Conservation (phyloP, 2,113 vertebrate genomes). For the Gnathonemus longibarbis region DNA sequence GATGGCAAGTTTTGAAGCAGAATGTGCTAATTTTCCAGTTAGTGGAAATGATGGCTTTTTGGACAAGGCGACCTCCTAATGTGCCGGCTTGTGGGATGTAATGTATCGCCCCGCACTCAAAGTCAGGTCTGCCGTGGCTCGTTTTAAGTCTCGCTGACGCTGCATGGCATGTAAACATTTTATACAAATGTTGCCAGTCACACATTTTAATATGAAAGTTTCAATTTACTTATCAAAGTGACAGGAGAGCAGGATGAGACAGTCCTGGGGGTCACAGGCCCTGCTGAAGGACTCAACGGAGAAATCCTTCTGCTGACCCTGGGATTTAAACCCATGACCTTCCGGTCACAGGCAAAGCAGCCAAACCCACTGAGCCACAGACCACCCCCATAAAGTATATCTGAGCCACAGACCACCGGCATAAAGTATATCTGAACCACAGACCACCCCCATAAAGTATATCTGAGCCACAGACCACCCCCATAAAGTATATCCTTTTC, state of each 20-base stretch:
- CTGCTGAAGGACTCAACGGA: not conserved
- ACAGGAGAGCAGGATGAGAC: not conserved
- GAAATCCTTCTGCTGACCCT: not conserved
- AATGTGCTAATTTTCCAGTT: conserved; percentile 19
- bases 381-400: not conserved
- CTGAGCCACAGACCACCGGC: not conserved
- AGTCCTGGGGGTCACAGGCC: not conserved
- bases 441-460: not conserved
- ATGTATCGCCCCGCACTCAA: not conserved
- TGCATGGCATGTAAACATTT: not conserved
- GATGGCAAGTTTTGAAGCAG: conserved; percentile 27
- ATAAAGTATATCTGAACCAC: not conserved
- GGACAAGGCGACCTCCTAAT: not conserved
- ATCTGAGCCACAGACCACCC: not conserved
- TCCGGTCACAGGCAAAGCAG: not conserved
- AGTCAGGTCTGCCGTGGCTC: not conserved
- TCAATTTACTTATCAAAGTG: not conserved
- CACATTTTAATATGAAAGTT: not conserved
- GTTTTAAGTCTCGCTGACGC: not conserved
- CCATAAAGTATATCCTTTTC: not conserved
- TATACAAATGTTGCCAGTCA: not conserved
- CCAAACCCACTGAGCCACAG: not conserved
- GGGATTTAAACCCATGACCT: not conserved
- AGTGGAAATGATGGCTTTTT: conserved; percentile 14
- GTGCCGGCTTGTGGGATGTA: not conserved